Evolutionary conservation across 2,888 invertebrate genomes (phyloP), one percentile per base, ranked within the genome.

Genomic region (Nephrotoma guestfalica): DNA sequence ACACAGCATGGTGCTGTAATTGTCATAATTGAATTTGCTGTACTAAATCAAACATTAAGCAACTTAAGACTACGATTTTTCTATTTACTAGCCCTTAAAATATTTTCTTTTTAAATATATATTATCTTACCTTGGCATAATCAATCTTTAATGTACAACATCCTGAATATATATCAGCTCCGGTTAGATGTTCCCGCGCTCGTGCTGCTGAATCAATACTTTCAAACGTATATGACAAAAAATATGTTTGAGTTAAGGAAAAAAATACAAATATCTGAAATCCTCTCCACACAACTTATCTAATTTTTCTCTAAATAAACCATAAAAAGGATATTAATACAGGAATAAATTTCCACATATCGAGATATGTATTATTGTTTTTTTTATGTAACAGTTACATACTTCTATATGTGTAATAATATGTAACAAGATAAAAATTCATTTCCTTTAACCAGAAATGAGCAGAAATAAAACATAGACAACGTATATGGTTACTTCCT

Each of bases 101-200:
- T 30, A 30, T 2, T 30, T 30, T 30, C n/a, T n/a, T 30, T 30
- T 30, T 30, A 2, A 30, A 30, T 30, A 30, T 30, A 30, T 41
- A 86, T 86, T 57, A 86, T 91, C 95, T 94, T 92, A 99, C 99
- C 97, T 99, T 99, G 87, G 99, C 99, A 92, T 95, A 99, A 93
- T 99, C 99, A 91, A 99, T 98, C 94, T 99, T 98, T 90, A 99
- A 94, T 88, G 99, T 99, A 93, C 99, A 99, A 93, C 99, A 99
- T 88, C 99, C 99, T 86, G 98, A 98, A 93, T 99, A 99, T 90
- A 99, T 99, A 93, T 99, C 99, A 88, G 99, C 99, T 89, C 99
- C 99, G 93, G 99, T 97, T 89, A 99, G 94, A 88, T 96, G 95
- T 89, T 98, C 97, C 91, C 99, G 98, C 88, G 98, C 99, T 90